phyloP scores from a whole-genome alignment of 2,888 invertebrate species.

The Coenonympha glycerion region DNA sequence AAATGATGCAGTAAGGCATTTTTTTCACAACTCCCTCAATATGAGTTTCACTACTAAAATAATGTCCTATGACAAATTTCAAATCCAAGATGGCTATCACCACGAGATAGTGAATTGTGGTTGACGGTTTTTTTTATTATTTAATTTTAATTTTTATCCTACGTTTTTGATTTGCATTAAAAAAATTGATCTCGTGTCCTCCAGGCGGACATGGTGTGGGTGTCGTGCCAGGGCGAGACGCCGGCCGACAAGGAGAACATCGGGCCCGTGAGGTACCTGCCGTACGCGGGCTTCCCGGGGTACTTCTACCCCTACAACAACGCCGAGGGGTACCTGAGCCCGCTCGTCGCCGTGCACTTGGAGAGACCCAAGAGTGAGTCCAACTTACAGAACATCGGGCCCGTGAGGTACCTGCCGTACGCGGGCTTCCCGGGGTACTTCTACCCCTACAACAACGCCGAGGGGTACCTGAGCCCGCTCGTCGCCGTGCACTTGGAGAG shows the following conservation, averaged over 20 bases:
- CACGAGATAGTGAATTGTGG: too few species aligned
- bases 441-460: conserved; percentile 90
- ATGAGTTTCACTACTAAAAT: too few species aligned
- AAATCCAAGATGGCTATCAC: too few species aligned
- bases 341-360: conserved; percentile 89
- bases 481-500: too few species aligned
- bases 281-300: conserved; percentile 88
- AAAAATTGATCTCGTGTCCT: background rate
- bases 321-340: conserved; percentile 90
- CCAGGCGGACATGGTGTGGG: conserved; percentile 81
- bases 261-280: conserved; percentile 87
- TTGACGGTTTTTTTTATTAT: too few species aligned
- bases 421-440: conserved; percentile 92
- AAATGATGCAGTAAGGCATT: too few species aligned
- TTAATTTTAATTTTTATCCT: too few species aligned
- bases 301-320: conserved; percentile 93
- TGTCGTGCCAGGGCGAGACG: conserved; percentile 95
- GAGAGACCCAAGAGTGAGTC: conserved; percentile 85
- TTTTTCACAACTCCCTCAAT: too few species aligned
- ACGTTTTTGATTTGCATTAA: too few species aligned
- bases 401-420: conserved; percentile 85
- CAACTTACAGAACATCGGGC: conserved; percentile 86
- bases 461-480: conserved; percentile 92
- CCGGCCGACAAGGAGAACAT: conserved; percentile 94
- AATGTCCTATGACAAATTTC: too few species aligned